Evolutionary conservation across 2,888 invertebrate genomes (phyloP).

Genomic region (Ophraella communa): DNA sequence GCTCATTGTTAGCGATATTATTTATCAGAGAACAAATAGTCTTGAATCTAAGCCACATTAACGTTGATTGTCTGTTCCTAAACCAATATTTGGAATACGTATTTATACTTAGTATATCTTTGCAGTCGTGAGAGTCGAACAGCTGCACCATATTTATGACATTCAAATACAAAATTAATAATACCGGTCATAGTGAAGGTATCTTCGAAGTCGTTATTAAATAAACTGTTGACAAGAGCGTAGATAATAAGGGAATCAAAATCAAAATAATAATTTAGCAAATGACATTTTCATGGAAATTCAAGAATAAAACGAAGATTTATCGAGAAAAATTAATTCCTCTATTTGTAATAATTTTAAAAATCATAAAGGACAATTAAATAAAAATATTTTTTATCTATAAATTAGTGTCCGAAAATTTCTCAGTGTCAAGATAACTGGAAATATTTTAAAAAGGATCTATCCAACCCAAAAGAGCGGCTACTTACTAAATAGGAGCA

Average conservation of each 20-base stretch:
- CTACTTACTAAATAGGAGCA: too few species aligned
- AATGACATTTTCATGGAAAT: too few species aligned
- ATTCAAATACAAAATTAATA: slow-evolving; percentile 48
- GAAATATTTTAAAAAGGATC: too few species aligned
- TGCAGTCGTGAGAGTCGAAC: slow-evolving; percentile 48
- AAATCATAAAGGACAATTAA: too few species aligned
- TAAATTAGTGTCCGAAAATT: too few species aligned
- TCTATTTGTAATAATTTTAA: too few species aligned
- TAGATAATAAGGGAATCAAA: background rate
- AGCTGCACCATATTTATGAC: slow-evolving; percentile 49
- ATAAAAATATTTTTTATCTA: too few species aligned
- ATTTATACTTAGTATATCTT: slow-evolving; percentile 38
- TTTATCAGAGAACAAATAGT: slow-evolving; percentile 48
- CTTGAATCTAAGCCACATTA: slow-evolving; percentile 46
- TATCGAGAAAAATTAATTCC: too few species aligned
- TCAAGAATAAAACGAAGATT: too few species aligned
- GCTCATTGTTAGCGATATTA: slow-evolving; percentile 46
- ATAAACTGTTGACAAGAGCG: slow-evolving; percentile 36
- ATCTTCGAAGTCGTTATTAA: slow-evolving; percentile 42
- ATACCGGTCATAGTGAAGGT: slow-evolving; percentile 38
- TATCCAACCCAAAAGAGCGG: too few species aligned
- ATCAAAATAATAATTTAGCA: too few species aligned
- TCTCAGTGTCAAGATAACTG: too few species aligned
- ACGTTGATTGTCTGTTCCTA: slow-evolving; percentile 49
- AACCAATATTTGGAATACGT: slow-evolving; percentile 50